A percentile compares a stretch with the other conserved stretches of the same genome.
Conservation (phyloP, 1,140 invertebrate species). For the Anastrepha obliqua region DNA sequence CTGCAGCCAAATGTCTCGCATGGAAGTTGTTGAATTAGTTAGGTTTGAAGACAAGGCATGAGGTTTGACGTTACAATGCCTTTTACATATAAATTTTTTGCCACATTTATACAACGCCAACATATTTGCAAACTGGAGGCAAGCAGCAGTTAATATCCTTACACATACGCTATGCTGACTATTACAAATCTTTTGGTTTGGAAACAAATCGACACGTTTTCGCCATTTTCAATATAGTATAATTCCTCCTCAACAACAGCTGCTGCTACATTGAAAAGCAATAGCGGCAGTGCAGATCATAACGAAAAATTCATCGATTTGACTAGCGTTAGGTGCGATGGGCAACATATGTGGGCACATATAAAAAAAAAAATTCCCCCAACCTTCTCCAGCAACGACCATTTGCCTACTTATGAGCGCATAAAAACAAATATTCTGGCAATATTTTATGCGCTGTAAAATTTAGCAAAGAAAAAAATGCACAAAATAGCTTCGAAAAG, state of each 20-base stretch:
- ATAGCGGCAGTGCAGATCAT: background rate
- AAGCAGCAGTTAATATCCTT: conserved; percentile 23
- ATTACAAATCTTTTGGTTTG: conserved; percentile 70
- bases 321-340: conserved; percentile 19
- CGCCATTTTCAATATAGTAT: conserved; percentile 65
- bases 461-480: conserved; percentile 41
- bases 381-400: background rate
- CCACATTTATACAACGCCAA: too few relatives aligned
- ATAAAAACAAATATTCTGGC: conserved; percentile 66
- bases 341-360: conserved; percentile 30
- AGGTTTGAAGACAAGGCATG: background rate
- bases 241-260: conserved; percentile 42
- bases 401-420: conserved; percentile 19
- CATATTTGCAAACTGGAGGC: background rate
- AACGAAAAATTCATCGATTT: conserved; percentile 34
- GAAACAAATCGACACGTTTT: conserved; percentile 72
- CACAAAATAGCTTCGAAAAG: background rate
- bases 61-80: background rate
- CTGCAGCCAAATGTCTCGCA: conserved; percentile 34
- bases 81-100: background rate
- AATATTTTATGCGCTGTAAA: conserved; percentile 62
- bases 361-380: background rate
- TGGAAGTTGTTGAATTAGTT: background rate
- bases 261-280: conserved; percentile 23
- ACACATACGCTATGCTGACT: background rate